These are phyloP conservation scores for Allophyes oxyacanthae DNA, from an alignment of 2,888 invertebrate species.

Conservation along the genomic window DNA sequence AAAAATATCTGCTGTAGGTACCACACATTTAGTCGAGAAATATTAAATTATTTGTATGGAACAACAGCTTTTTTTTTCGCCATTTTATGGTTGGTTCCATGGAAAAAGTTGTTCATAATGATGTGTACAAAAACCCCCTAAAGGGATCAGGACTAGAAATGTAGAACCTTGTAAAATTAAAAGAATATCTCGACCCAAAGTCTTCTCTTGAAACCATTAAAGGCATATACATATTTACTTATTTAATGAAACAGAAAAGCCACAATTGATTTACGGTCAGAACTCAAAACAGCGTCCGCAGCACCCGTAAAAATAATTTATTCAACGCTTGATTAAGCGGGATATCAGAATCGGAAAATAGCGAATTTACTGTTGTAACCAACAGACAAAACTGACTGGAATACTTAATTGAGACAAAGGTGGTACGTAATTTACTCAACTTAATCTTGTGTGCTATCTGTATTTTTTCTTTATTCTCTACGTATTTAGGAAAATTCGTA, in stretches of 20 bases:
- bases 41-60: no score
- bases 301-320: conserved; percentile 43
- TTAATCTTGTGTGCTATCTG: conserved; percentile 44
- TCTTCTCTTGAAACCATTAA: not conserved
- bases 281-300: not conserved
- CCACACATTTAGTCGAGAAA: no score
- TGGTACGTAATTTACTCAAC: conserved; percentile 43
- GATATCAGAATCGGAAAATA: conserved; percentile 43
- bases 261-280: conserved; percentile 15
- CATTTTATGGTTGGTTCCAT: no score
- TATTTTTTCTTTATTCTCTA: conserved; percentile 30
- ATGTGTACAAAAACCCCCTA: no score
- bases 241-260: conserved; percentile 11
- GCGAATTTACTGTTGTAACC: conserved; percentile 38
- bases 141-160: no score
- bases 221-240: not conserved
- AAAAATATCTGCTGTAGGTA: no score
- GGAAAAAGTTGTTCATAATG: no score
- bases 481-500: conserved; percentile 11
- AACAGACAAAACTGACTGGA: conserved; percentile 44
- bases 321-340: conserved; percentile 48
- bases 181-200: no score
- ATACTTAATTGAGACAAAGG: conserved; percentile 54
- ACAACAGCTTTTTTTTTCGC: no score
- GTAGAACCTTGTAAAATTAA: no score